phyloP scores from a whole-genome alignment of 2,113 vertebrate genomes.

The Marmota monax region DNA sequence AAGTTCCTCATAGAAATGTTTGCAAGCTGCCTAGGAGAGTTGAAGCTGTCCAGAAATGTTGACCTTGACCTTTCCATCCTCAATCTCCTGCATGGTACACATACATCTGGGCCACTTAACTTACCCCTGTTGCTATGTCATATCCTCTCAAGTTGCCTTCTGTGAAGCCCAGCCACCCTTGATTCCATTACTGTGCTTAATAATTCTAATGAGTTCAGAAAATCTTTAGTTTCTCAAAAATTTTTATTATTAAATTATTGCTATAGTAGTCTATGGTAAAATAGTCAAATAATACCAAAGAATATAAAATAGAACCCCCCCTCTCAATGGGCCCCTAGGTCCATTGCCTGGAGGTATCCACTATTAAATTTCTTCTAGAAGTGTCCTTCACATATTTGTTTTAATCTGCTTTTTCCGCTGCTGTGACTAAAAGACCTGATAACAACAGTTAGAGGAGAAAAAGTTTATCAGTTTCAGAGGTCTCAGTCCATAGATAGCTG shows the following conservation, averaged over 20 bases:
- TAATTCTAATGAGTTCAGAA: not conserved
- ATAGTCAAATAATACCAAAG: not conserved
- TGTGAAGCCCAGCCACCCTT: not conserved
- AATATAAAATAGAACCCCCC: not conserved
- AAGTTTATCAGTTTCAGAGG: too few relatives aligned
- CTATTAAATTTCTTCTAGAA: slow-evolving; percentile 50
- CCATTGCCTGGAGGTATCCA: not conserved
- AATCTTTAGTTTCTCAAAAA: not conserved
- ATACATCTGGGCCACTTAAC: not conserved
- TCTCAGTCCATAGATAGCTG: too few relatives aligned
- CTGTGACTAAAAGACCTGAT: too few relatives aligned
- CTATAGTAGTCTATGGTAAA: not conserved
- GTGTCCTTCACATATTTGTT: not conserved
- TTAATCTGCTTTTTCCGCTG: too few relatives aligned
- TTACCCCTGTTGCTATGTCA: rapidly evolving
- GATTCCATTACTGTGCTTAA: not conserved
- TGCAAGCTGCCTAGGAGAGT: not conserved
- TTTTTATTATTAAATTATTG: not conserved
- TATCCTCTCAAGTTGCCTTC: not conserved
- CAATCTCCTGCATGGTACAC: not conserved
- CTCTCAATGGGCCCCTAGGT: not conserved
- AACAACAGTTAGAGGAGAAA: too few relatives aligned
- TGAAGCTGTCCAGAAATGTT: not conserved
- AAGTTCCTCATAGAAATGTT: not conserved
- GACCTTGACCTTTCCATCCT: not conserved